phyloP scores from a whole-genome alignment of 1,140 invertebrate genomes.

The Trichonephila clavipes region DNA sequence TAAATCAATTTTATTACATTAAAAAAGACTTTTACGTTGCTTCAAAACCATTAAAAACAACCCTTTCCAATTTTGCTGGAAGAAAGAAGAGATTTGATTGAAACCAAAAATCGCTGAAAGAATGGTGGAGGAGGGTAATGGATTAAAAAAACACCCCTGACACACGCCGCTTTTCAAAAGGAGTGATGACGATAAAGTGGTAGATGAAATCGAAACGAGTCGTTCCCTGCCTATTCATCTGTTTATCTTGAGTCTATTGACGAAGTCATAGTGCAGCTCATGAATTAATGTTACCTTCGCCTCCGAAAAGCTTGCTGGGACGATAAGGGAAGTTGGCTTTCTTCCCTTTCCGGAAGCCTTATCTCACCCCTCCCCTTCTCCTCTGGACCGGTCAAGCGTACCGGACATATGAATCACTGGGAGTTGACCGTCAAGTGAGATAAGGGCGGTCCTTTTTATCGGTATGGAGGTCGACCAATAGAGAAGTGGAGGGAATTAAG shows the following conservation, averaged over 20 bases:
- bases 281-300: conserved; percentile 73
- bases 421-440: conserved; percentile 67
- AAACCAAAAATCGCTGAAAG: background rate
- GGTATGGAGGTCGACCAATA: conserved; percentile 55
- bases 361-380: background rate
- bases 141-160: conserved; percentile 3
- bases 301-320: conserved; percentile 12
- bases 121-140: background rate
- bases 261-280: conserved; percentile 59
- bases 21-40: background rate
- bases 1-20: no score
- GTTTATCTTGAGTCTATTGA: conserved; percentile 59
- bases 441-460: conserved; percentile 63
- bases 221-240: conserved; percentile 54
- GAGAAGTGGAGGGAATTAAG: conserved; percentile 62
- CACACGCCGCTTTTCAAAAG: background rate
- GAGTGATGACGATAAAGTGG: background rate
- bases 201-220: conserved; percentile 55
- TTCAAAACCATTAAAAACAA: background rate
- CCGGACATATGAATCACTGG: conserved; percentile 75
- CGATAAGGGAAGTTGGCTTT: conserved; percentile 53
- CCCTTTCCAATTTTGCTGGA: background rate
- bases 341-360: conserved; percentile 67
- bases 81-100: background rate
- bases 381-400: conserved; percentile 70